Percentiles rank a stretch among this genome's conserved stretches.
Conservation (phyloP, 2,888 invertebrate species). For the Arrhopalites spinosus region DNA sequence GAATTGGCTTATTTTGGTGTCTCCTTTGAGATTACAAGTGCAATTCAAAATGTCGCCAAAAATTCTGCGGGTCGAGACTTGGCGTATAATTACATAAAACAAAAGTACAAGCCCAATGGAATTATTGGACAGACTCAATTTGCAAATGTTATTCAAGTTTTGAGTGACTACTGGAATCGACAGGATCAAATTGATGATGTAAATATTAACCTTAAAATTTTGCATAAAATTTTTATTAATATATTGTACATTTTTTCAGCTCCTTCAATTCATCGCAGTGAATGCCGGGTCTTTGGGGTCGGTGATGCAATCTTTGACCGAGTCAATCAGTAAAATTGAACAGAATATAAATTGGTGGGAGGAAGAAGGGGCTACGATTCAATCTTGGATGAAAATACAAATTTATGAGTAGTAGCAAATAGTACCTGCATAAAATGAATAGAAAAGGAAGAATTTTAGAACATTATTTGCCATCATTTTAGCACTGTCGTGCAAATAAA, state of each 20-base stretch:
- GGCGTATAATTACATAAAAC: background rate
- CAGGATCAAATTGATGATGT: constrained; percentile 6
- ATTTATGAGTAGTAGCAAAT: too few species aligned
- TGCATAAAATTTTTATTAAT: background rate
- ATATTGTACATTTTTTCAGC: background rate
- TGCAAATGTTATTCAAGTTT: constrained; percentile 3
- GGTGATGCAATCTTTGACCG: background rate
- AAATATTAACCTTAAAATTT: background rate
- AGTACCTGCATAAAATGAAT: too few species aligned
- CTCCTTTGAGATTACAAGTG: background rate
- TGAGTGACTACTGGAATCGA: constrained; percentile 23
- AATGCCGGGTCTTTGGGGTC: background rate
- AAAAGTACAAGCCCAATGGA: background rate
- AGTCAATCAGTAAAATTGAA: constrained; percentile 11
- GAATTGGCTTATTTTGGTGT: background rate
- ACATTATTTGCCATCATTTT: too few species aligned
- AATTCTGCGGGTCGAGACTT: constrained; percentile 9
- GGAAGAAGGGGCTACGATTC: background rate
- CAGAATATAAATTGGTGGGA: constrained; percentile 16
- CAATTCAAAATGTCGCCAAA: constrained; percentile 1
- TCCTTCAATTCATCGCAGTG: background rate
- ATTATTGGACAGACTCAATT: background rate
- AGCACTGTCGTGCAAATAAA: too few species aligned
- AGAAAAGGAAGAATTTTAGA: too few species aligned
- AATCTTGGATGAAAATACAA: too few species aligned